Conservation (phyloP, 2,797 vertebrate genomes). For the Threskiornis aethiopicus region DNA sequence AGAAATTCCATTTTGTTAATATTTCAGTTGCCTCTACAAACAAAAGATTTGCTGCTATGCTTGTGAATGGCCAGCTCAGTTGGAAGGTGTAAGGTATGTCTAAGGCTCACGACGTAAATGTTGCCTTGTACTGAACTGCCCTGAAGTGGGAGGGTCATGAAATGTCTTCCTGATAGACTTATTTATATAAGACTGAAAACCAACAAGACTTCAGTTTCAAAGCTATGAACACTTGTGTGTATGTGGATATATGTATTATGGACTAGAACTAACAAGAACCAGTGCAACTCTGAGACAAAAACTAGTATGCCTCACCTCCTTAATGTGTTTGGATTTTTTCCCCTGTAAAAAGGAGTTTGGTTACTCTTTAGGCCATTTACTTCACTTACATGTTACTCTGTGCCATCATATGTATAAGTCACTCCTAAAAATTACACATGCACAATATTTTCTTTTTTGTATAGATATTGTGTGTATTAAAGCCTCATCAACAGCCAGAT, state of each 20-base stretch:
- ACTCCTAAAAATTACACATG: not conserved
- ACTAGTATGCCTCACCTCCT: not conserved
- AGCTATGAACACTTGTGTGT: not conserved
- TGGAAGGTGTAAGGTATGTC: not conserved
- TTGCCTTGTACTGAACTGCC: not conserved
- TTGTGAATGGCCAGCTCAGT: not conserved
- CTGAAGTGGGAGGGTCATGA: not conserved
- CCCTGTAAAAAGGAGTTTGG: not conserved
- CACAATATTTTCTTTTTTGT: not conserved
- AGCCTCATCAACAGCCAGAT: not conserved
- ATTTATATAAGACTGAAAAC: not conserved
- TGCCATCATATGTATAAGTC: not conserved
- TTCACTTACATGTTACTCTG: not conserved
- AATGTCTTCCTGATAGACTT: not conserved
- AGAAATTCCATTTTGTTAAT: not conserved
- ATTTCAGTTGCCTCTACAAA: slow-evolving; percentile 10
- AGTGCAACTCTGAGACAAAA: not conserved
- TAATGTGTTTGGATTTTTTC: not conserved
- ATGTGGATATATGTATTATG: not conserved
- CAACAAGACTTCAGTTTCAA: not conserved
- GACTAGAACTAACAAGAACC: not conserved
- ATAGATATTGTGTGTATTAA: not conserved
- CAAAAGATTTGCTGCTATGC: not conserved
- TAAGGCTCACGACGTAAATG: not conserved
- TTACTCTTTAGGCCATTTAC: not conserved